phyloP scores from a whole-genome alignment of 1,140 invertebrate genomes.

The Thrips palmi region DNA sequence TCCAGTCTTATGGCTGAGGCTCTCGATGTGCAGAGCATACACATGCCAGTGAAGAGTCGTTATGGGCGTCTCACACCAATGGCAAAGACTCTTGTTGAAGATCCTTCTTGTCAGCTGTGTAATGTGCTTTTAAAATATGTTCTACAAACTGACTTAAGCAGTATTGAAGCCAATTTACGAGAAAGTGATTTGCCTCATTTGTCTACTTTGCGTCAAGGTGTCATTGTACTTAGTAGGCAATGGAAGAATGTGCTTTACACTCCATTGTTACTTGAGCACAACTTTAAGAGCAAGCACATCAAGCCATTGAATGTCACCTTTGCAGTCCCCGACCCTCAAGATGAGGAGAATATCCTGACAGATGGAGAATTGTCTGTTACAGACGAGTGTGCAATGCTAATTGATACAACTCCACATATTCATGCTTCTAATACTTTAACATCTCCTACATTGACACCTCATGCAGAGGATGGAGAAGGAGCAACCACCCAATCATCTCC shows the following conservation, averaged over 20 bases:
- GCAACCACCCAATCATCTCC: no score
- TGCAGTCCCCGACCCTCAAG: constrained; percentile 61
- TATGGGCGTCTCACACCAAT: constrained; percentile 75
- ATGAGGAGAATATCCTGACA: constrained; percentile 43
- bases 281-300: constrained; percentile 59
- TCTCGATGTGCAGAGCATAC: constrained; percentile 63
- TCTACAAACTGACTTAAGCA: constrained; percentile 46
- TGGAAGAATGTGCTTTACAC: constrained; percentile 96
- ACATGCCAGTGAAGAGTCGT: constrained; percentile 77
- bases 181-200: constrained; percentile 67
- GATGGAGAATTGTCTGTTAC: constrained; percentile 49
- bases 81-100: constrained; percentile 81
- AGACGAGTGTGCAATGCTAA: constrained; percentile 67
- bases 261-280: constrained; percentile 74
- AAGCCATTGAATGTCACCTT: constrained; percentile 78
- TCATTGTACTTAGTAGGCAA: constrained; percentile 78
- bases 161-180: constrained; percentile 68
- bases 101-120: constrained; percentile 88
- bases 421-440: no score
- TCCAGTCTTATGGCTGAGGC: constrained; percentile 90
- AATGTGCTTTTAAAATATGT: constrained; percentile 75
- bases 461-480: no score
- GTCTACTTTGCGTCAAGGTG: constrained; percentile 75
- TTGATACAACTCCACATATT: constrained; percentile 32
- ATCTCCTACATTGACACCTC: no score